These are phyloP conservation scores for Carollia perspicillata DNA, from an alignment of 2,113 vertebrate genomes.

Conservation along the genomic window DNA sequence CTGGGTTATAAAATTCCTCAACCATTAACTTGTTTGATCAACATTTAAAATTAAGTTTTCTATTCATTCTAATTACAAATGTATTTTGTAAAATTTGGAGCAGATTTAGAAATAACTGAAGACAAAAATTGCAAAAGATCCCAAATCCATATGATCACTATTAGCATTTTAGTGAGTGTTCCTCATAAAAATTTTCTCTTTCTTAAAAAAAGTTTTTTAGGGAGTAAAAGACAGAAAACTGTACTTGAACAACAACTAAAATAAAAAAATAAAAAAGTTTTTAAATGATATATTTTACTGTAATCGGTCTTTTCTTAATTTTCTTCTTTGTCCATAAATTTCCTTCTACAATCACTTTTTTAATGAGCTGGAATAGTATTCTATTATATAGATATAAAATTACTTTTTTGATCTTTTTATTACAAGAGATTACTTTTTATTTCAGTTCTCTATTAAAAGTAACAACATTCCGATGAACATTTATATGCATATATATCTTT, in stretches of 20 bases:
- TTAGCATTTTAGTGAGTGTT: background rate
- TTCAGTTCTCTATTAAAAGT: constrained; percentile 23
- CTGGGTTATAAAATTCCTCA: background rate
- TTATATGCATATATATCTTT: background rate
- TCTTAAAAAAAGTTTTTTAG: background rate
- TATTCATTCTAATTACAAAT: background rate
- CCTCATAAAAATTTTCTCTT: background rate
- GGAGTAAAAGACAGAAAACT: too few species aligned
- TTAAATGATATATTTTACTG: background rate
- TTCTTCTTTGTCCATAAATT: background rate
- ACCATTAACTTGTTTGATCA: background rate
- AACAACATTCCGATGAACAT: background rate
- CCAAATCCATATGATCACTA: background rate
- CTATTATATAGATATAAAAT: background rate
- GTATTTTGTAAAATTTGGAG: background rate
- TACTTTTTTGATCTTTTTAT: background rate
- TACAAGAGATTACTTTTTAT: background rate
- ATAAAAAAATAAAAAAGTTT: too few species aligned
- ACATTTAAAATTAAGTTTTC: background rate
- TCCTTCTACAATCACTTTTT: background rate
- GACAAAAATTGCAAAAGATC: background rate
- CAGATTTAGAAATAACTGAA: background rate
- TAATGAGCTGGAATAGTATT: background rate
- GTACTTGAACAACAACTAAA: too few species aligned
- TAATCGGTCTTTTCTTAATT: background rate